These are phyloP conservation scores for Drosophila nigricruria DNA, from an alignment of 2,888 invertebrate genomes.

Conservation along the genomic window DNA sequence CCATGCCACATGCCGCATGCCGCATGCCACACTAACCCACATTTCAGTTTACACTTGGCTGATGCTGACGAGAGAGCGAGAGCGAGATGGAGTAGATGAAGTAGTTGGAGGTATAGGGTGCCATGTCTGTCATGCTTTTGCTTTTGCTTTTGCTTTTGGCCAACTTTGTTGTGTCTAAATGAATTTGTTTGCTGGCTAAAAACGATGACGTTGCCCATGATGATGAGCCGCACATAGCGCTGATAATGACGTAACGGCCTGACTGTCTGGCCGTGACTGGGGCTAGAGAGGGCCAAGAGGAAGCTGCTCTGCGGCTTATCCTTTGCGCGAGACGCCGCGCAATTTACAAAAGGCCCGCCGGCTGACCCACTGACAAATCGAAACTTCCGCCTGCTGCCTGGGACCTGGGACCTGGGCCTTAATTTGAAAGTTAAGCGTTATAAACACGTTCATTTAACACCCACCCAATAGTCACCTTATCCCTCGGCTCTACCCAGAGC, in stretches of 20 bases:
- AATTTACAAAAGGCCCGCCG: constrained; percentile 57
- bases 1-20: constrained; percentile 36
- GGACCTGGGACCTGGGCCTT: constrained; percentile 50
- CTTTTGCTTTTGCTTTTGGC: constrained; percentile 44
- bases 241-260: constrained; percentile 65
- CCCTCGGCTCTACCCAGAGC: background rate
- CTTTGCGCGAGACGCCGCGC: constrained; percentile 53
- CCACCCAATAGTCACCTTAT: background rate
- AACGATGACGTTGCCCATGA: constrained; percentile 58
- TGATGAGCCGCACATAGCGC: constrained; percentile 22
- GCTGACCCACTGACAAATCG: constrained; percentile 74
- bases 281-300: background rate
- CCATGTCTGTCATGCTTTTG: constrained; percentile 41
- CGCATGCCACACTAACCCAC: constrained; percentile 63
- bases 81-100: background rate
- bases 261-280: constrained; percentile 45
- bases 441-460: constrained; percentile 76
- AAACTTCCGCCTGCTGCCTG: constrained; percentile 72
- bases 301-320: constrained; percentile 45
- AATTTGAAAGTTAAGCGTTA: constrained; percentile 81
- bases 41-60: constrained; percentile 63
- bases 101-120: background rate
- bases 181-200: constrained; percentile 50
- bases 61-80: constrained; percentile 24
- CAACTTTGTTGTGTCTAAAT: constrained; percentile 65